Base-by-base conservation (phyloP, 2,797 vertebrate species). In the Brachyalestes nurse region DNA sequence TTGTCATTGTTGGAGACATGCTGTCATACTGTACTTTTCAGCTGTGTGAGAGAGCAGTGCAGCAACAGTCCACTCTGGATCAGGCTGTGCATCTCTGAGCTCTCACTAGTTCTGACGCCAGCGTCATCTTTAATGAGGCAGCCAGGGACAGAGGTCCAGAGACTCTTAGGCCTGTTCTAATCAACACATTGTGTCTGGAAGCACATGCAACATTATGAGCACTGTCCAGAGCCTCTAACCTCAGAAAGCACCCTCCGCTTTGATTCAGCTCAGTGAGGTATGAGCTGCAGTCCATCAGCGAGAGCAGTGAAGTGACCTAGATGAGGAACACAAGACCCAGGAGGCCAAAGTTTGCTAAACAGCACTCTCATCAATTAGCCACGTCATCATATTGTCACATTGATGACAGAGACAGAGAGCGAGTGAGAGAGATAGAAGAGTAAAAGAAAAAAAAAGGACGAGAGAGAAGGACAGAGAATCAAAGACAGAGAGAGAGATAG, bases 331-430 rank as follows among this genome's bases (percentile, higher is more conserved):
- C 19, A 72, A 42, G 75, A 53, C 79, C 65, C 49, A 65, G 69
- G 73, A 75, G 81, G 49, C 49, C 77, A 67, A 34, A 6, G 16
- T 47, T 23, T 66, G 28, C 78, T 73, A 84, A 81, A 74, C 75
- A 67, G 69, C 78, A 66, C 21, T 53, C 49, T 81, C 67, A 84
- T 85, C 75, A 76, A 79, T 81, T 80, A 81, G 83, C 79, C 79
- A 79, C 73, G 47, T 82, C 80, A 80, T 61, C 19, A 19, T 61
- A 25, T 16, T 70, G 62, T 75, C 72, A 73, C 45, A 77, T 76
- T 75, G 72, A 45, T 51, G 40, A 55, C 34, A 8, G 45, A 64
- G 40, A 55, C 34, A 8, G 45, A 64, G 64, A 69, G 47, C 0
- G 38, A 38, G 38, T 28, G 16, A 49, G 17, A 16, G 67, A 60